phyloP scores from a whole-genome alignment of 2,797 vertebrate species.

The Peromyscus nudipes region DNA sequence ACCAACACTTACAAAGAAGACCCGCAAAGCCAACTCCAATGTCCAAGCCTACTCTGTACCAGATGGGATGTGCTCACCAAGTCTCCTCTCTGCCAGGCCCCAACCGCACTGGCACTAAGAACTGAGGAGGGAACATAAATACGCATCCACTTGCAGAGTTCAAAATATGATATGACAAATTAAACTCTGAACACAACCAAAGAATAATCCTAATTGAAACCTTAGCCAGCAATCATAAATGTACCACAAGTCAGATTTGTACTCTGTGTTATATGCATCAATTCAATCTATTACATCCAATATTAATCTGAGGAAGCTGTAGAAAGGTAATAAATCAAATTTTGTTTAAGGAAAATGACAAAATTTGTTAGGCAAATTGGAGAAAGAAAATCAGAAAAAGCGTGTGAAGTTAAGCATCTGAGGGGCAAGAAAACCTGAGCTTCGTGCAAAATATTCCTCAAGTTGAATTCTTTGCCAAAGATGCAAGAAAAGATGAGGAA shows the following conservation, averaged over 20 bases:
- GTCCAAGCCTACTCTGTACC: neutral
- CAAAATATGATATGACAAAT: neutral
- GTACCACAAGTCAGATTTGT: neutral
- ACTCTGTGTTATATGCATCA: neutral
- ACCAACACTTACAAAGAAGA: neutral
- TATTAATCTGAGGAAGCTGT: neutral
- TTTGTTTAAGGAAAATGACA: neutral
- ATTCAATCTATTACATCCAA: neutral
- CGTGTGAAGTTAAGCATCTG: neutral
- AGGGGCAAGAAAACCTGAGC: neutral
- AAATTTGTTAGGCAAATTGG: neutral
- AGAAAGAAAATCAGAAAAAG: neutral
- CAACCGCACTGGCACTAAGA: too few species aligned
- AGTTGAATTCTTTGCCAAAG: neutral
- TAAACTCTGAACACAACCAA: neutral
- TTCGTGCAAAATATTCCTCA: neutral
- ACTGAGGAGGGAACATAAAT: neutral
- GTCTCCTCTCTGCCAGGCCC: neutral
- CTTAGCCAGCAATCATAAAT: neutral
- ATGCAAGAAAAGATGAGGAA: neutral
- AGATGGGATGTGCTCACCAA: neutral
- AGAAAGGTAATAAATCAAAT: neutral
- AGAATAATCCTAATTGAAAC: neutral
- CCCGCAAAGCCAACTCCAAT: neutral
- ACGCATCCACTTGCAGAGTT: neutral